These are phyloP conservation scores for Talpa occidentalis DNA, from an alignment of 2,113 vertebrate genomes.

Conservation along the genomic window DNA sequence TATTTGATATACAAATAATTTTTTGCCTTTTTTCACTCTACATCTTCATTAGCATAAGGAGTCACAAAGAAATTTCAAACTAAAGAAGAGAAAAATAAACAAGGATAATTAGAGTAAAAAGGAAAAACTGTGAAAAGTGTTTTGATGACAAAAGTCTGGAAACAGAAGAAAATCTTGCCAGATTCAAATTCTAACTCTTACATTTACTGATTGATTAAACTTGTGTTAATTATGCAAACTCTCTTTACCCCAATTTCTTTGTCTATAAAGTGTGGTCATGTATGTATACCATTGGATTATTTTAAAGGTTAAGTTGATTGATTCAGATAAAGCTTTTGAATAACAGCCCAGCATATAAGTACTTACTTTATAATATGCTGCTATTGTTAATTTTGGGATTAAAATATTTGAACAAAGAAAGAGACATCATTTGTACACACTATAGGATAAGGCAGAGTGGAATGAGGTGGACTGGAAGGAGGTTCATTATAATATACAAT, in stretches of 20 bases:
- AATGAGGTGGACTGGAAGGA: neutral
- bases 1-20: neutral
- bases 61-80: neutral
- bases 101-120: neutral
- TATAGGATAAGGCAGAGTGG: neutral
- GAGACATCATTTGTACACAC: neutral
- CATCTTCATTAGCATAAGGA: neutral
- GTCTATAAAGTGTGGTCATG: neutral
- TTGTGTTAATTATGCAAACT: neutral
- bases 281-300: neutral
- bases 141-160: neutral
- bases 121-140: fast-evolving
- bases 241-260: neutral
- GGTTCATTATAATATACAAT: neutral
- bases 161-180: fast-evolving
- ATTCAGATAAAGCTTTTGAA: neutral
- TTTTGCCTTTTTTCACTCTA: neutral
- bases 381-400: neutral
- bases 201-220: neutral
- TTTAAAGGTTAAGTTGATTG: neutral
- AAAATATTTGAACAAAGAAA: neutral
- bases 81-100: neutral
- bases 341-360: neutral
- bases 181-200: neutral
- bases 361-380: neutral